Base-by-base conservation (phyloP, 2,113 vertebrate genomes). In the Eudyptes chrysolophus region DNA sequence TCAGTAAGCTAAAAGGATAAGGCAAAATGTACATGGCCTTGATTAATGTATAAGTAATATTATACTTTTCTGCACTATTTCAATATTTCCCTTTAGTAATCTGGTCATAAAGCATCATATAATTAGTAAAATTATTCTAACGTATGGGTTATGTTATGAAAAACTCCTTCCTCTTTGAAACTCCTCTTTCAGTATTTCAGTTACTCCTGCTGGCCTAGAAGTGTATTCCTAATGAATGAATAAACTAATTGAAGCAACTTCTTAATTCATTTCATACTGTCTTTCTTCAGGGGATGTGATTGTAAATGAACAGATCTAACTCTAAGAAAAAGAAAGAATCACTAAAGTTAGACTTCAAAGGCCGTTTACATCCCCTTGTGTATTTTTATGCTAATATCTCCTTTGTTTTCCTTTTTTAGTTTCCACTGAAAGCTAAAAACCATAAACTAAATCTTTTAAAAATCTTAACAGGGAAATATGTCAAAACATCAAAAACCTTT, bases 311-410 rank as follows among this genome's bases (percentile, higher is more conserved):
- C 19, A 90, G 81, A 87, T 66, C 70, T 72, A 92, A 89, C 44
- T 62, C 27, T 55, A 90, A 85, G 36, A 61, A 90, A 87, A 79
- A 72, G 29, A 81, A 93, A 75, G 32, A 38, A 48, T 27, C 36
- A 36, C 44, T 44, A 10, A 82, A 84, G 32, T 61, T 84, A 44
- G 25, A 54, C 84, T 97, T 93, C 77, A 96, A 96, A 96, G 62
- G 25, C 62, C 20, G 48, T 74, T 89, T 74, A 44, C 25, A 51
- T 32, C 36, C 57, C 25, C 32, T 8, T 51, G 52, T 69, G 78
- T 66, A 81, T 92, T 90, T 92, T 87, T 71, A 93, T 84, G 85
- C 6, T 84, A 92, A 83, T 83, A 13, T 44, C 4, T 55, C 16
- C 48, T 81, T 81, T 46, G 14, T 92, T 90, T 92, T n/a, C 5